Evolutionary conservation across 2,888 invertebrate species (phyloP).

Genomic region (Athalia circularis): DNA sequence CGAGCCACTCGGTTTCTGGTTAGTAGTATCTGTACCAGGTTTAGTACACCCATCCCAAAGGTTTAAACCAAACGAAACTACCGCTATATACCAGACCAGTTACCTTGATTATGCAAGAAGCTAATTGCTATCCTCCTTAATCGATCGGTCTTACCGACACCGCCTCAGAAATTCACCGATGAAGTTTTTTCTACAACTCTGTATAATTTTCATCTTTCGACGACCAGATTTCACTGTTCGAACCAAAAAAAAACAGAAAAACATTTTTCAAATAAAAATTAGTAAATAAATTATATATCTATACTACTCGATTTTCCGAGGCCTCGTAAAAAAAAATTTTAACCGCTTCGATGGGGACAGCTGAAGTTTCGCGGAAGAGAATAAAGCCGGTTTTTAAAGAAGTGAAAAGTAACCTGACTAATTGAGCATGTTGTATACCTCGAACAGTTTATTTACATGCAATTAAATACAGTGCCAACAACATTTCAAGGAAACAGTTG

Average conservation of each 20-base stretch:
- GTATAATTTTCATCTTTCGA: not conserved
- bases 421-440: not conserved
- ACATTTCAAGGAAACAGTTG: constrained; percentile 15
- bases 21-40: constrained; percentile 19
- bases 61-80: constrained; percentile 11
- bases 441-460: constrained; percentile 28
- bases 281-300: no score
- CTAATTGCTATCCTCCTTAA: constrained; percentile 41
- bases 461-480: constrained; percentile 26
- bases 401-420: constrained; percentile 30
- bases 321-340: no score
- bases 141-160: constrained; percentile 23
- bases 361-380: not conserved
- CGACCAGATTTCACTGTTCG: no score
- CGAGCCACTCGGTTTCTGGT: constrained; percentile 19
- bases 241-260: no score
- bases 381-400: constrained; percentile 32
- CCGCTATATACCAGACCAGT: not conserved
- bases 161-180: not conserved
- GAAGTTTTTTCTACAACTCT: not conserved
- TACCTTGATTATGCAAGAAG: constrained; percentile 42
- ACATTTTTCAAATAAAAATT: no score
- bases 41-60: constrained; percentile 7
- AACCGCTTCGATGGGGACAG: no score
- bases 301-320: no score